A percentile compares a stretch with the other conserved stretches of the same genome.
phyloP scores from a whole-genome alignment of 2,113 vertebrate species.

The Hiodon alosoides region DNA sequence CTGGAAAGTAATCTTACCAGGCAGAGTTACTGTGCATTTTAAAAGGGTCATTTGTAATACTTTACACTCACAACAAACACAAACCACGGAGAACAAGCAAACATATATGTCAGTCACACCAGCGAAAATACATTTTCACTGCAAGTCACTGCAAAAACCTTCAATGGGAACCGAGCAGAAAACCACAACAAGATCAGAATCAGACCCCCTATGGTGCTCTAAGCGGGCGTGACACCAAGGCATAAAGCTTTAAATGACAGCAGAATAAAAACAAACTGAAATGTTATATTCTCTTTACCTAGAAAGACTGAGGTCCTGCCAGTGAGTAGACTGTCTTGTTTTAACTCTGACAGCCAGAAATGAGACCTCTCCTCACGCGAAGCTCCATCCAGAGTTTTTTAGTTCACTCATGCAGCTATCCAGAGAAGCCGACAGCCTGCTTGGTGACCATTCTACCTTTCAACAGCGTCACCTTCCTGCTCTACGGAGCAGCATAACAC shows the following conservation, averaged over 20 bases:
- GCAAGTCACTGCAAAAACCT: slow-evolving; percentile 28
- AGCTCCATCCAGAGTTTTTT: too few relatives aligned
- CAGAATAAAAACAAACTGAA: slow-evolving; percentile 63
- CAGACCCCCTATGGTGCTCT: slow-evolving; percentile 59
- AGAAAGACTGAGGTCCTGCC: slow-evolving; percentile 58
- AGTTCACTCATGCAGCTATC: too few relatives aligned
- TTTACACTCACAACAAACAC: slow-evolving; percentile 23
- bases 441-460: too few relatives aligned
- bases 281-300: slow-evolving; percentile 63
- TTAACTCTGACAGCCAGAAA: slow-evolving; percentile 64
- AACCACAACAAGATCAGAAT: slow-evolving; percentile 61
- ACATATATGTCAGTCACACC: slow-evolving; percentile 53
- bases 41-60: too few relatives aligned
- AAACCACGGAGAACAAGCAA: slow-evolving; percentile 43
- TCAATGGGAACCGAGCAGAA: slow-evolving; percentile 40
- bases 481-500: too few relatives aligned
- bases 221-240: slow-evolving; percentile 54
- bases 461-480: too few relatives aligned
- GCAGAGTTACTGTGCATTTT: too few relatives aligned
- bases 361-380: slow-evolving; percentile 8
- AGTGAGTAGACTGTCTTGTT: slow-evolving; percentile 50
- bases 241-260: slow-evolving; percentile 69
- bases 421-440: too few relatives aligned
- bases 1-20: too few relatives aligned
- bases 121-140: slow-evolving; percentile 31